Evolutionary conservation across 2,797 vertebrate genomes (phyloP).

Genomic region (Anabacerthia variegaticeps): DNA sequence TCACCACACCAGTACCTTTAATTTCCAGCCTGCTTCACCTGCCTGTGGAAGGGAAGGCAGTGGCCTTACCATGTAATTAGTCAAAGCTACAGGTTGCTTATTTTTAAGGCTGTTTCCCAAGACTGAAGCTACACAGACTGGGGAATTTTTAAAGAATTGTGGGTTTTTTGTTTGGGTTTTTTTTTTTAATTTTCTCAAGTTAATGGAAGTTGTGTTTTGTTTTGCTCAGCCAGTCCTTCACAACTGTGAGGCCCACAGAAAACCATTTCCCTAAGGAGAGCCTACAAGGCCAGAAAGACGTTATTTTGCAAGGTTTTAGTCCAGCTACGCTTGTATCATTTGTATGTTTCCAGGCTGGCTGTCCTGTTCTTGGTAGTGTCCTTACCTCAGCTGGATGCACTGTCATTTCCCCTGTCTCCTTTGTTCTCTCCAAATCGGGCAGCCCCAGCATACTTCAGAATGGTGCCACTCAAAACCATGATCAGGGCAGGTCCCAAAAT

Average conservation of each 20-base stretch:
- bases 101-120: not conserved
- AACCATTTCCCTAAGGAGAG: not conserved
- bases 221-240: not conserved
- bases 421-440: not conserved
- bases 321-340: not conserved
- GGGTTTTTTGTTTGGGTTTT: not conserved
- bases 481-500: not conserved
- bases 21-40: not conserved
- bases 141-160: not conserved
- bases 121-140: not conserved
- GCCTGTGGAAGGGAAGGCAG: not conserved
- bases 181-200: not conserved
- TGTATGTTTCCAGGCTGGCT: not conserved
- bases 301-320: not conserved
- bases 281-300: not conserved
- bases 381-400: not conserved
- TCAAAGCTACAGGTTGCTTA: not conserved
- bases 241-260: not conserved
- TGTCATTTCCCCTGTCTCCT: not conserved
- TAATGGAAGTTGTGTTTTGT: not conserved
- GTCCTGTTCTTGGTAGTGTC: not conserved
- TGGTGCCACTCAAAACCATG: not conserved
- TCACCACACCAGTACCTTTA: rapidly evolving
- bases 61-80: not conserved
- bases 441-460: not conserved